These are phyloP conservation scores for Megalonaias nervosa DNA, from an alignment of 1,140 invertebrate genomes.

Conservation along the genomic window DNA sequence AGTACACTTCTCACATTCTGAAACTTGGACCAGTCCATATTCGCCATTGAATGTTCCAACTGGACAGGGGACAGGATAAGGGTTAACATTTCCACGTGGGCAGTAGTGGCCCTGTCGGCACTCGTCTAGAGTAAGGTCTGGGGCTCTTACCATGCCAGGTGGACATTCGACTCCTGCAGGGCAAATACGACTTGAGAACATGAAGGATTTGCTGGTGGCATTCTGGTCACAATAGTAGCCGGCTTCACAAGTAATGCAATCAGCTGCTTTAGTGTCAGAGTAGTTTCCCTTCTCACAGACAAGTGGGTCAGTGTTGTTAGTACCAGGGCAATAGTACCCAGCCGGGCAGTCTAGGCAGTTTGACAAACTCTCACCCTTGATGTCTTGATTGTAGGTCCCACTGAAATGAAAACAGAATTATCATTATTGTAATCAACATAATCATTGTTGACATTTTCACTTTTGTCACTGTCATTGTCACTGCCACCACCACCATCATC, in stretches of 20 bases:
- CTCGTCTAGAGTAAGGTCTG: conserved; percentile 56
- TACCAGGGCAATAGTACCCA: conserved; percentile 62
- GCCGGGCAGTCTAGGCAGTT: conserved; percentile 57
- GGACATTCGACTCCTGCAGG: conserved; percentile 67
- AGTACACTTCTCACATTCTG: conserved; percentile 64
- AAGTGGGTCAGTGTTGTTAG: conserved; percentile 49
- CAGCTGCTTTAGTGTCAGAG: conserved; percentile 56
- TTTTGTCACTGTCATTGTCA: too few relatives aligned
- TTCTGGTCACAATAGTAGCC: conserved; percentile 66
- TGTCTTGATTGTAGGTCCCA: conserved; percentile 55
- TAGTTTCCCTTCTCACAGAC: conserved; percentile 67
- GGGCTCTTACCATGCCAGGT: conserved; percentile 59
- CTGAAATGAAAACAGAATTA: conserved; percentile 39
- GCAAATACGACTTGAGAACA: conserved; percentile 57
- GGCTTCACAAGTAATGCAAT: conserved; percentile 58
- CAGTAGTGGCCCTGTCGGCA: conserved; percentile 67
- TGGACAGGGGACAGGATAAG: conserved; percentile 64
- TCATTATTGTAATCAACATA: too few relatives aligned
- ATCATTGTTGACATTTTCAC: too few relatives aligned
- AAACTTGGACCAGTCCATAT: conserved; percentile 52
- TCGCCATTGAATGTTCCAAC: conserved; percentile 64
- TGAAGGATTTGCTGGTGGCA: conserved; percentile 58
- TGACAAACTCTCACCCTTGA: conserved; percentile 48
- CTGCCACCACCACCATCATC: too few relatives aligned
- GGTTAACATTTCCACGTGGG: conserved; percentile 61